These are phyloP conservation scores for Exocentrus adspersus DNA, from an alignment of 2,888 invertebrate species.

Conservation along the genomic window DNA sequence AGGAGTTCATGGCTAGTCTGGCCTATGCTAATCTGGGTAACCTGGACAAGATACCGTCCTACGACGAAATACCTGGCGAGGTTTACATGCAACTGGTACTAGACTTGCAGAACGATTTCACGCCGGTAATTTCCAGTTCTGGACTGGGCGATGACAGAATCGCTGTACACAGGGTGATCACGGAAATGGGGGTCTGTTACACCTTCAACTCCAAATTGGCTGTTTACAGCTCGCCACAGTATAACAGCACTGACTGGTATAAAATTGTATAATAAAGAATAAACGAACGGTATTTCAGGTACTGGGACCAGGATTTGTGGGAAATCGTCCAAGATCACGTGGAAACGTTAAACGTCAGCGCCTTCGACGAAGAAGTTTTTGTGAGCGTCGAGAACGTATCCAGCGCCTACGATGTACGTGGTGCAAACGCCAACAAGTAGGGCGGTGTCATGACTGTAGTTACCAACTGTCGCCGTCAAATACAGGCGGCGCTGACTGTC, in stretches of 20 bases:
- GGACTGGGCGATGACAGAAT: constrained; percentile 41
- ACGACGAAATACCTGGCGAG: constrained; percentile 65
- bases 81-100: constrained; percentile 67
- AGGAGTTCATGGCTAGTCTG: constrained; percentile 66
- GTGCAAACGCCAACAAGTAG: no score
- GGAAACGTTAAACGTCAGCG: constrained; percentile 70
- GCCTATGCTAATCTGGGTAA: constrained; percentile 69
- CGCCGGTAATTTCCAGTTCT: constrained; percentile 61
- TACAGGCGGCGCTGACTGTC: no score
- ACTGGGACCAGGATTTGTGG: constrained; percentile 70
- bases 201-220: constrained; percentile 72
- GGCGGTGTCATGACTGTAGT: no score
- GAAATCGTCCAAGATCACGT: constrained; percentile 63
- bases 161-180: constrained; percentile 66
- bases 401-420: constrained; percentile 69
- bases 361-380: constrained; percentile 79
- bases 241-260: constrained; percentile 22
- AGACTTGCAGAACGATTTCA: constrained; percentile 64
- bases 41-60: constrained; percentile 68
- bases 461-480: no score
- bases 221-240: constrained; percentile 67
- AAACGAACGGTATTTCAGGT: constrained; percentile 63
- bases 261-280: constrained; percentile 6
- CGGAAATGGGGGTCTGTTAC: constrained; percentile 75
- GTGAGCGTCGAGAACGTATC: constrained; percentile 76